phyloP scores from a whole-genome alignment of 2,797 vertebrate species.

The Gobio occitaniae region DNA sequence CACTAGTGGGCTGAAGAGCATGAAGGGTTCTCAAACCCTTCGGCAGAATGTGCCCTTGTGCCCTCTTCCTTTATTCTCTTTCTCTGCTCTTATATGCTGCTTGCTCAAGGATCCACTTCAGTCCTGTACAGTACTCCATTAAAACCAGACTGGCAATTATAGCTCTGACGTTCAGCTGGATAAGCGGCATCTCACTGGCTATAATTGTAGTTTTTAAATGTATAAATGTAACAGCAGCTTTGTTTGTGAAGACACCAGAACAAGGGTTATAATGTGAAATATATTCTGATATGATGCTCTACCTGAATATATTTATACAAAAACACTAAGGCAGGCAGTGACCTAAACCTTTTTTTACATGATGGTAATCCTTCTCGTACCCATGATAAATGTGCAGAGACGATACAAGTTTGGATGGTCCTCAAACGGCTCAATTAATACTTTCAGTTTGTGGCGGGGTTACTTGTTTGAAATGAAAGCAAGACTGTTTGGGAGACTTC shows the following conservation, averaged over 20 bases:
- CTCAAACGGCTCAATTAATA: neutral
- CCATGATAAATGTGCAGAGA: neutral
- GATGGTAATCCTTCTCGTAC: neutral
- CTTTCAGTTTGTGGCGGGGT: neutral
- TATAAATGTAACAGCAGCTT: constrained; percentile 2
- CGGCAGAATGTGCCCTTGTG: neutral
- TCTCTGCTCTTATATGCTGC: constrained; percentile 13
- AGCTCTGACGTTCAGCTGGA: constrained; percentile 8
- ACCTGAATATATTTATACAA: constrained; percentile 40
- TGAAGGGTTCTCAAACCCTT: constrained; percentile 39
- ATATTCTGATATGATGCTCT: neutral
- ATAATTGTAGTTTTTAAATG: constrained; percentile 44
- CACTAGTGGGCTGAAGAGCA: constrained; percentile 32
- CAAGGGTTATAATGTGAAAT: constrained; percentile 25
- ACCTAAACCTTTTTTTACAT: constrained; percentile 30
- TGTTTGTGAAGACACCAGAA: constrained; percentile 14
- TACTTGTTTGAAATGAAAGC: neutral
- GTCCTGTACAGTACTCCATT: constrained; percentile 37
- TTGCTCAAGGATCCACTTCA: constrained; percentile 26
- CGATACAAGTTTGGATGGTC: neutral
- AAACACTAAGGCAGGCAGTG: constrained; percentile 41
- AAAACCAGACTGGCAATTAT: constrained; percentile 32
- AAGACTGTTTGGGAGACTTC: neutral
- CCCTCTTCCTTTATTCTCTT: constrained; percentile 24
- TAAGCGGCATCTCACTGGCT: constrained; percentile 22